A percentile compares a stretch with the other conserved stretches of the same genome.
Conservation (phyloP, 2,888 invertebrate species). For the Apotomis capreana region DNA sequence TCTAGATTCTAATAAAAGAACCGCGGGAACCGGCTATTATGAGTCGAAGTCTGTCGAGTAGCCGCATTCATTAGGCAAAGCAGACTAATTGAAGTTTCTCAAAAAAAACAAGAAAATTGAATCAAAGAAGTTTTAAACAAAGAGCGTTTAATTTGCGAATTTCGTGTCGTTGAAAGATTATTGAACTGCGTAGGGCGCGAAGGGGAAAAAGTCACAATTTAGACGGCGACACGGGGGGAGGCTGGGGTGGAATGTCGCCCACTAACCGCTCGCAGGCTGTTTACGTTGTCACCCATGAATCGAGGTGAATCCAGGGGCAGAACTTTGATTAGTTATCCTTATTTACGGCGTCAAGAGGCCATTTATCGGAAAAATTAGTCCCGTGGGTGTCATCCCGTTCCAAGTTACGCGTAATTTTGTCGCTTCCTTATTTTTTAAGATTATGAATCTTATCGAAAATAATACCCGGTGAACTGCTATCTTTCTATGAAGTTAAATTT, state of each 20-base stretch:
- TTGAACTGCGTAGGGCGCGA: constrained; percentile 67
- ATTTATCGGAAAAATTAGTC: constrained; percentile 51
- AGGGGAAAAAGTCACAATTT: constrained; percentile 76
- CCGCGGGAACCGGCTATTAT: not conserved
- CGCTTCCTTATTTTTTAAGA: constrained; percentile 31
- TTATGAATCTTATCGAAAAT: constrained; percentile 29
- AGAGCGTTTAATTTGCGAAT: constrained; percentile 62
- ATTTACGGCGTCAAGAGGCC: constrained; percentile 60
- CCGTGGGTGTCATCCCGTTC: constrained; percentile 28
- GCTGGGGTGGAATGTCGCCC: constrained; percentile 51
- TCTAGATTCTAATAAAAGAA: constrained; percentile 26
- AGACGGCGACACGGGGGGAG: constrained; percentile 53
- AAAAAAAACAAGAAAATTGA: constrained; percentile 39
- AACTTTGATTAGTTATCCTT: constrained; percentile 74
- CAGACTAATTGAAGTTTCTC: constrained; percentile 28
- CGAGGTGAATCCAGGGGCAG: constrained; percentile 61
- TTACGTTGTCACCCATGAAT: constrained; percentile 70
- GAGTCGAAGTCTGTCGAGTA: not conserved
- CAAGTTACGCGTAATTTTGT: constrained; percentile 31
- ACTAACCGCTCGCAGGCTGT: constrained; percentile 58
- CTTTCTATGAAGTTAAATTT: not conserved
- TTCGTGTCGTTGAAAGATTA: constrained; percentile 65
- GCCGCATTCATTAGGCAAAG: constrained; percentile 12
- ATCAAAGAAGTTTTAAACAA: constrained; percentile 49
- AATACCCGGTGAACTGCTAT: constrained; percentile 5